These are phyloP conservation scores for Salarias fasciatus DNA, from an alignment of 2,797 vertebrate species.

Conservation along the genomic window DNA sequence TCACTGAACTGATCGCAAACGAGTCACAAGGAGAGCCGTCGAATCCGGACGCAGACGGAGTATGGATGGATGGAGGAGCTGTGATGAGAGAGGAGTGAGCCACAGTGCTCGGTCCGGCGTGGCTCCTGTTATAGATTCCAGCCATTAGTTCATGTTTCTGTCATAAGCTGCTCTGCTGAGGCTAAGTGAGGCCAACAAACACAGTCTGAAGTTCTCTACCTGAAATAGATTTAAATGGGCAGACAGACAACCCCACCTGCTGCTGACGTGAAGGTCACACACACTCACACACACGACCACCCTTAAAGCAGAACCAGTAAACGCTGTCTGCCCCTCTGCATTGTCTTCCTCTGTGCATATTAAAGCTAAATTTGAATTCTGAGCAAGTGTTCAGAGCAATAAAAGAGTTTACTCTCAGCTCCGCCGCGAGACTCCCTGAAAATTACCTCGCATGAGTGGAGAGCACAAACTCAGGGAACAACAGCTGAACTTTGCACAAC, in stretches of 20 bases:
- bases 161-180: constrained; percentile 12
- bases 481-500: background rate
- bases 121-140: constrained; percentile 16
- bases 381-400: constrained; percentile 2
- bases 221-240: constrained; percentile 7
- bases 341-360: background rate
- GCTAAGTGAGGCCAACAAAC: constrained; percentile 18
- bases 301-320: constrained; percentile 5
- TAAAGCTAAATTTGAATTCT: background rate
- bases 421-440: background rate
- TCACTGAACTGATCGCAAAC: constrained; percentile 22
- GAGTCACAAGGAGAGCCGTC: constrained; percentile 20
- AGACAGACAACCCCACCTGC: background rate
- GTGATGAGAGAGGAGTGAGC: constrained; percentile 19
- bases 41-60: constrained; percentile 18
- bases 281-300: constrained; percentile 7
- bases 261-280: constrained; percentile 52
- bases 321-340: background rate
- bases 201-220: background rate
- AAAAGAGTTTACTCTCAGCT: constrained; percentile 3
- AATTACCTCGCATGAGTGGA: constrained; percentile 3
- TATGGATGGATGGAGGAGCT: constrained; percentile 6
- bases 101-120: constrained; percentile 5
- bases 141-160: constrained; percentile 31
- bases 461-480: background rate